Evolutionary conservation across 1,140 invertebrate genomes (phyloP).

Genomic region (Glomeris maerens): DNA sequence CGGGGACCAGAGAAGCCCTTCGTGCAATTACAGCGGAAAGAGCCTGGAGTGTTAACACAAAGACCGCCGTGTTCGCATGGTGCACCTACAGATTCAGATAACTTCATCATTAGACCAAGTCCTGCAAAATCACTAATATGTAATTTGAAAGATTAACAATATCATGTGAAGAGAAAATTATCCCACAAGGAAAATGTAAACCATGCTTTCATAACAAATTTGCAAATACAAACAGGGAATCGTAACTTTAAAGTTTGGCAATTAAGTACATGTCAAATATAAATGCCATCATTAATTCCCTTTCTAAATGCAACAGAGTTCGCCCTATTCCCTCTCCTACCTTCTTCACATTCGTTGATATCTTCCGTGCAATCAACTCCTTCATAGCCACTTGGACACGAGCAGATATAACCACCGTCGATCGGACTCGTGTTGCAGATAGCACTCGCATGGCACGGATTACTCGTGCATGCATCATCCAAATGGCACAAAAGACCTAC

Average conservation of each 20-base stretch:
- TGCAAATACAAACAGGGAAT: background rate
- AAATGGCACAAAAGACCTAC: slow-evolving; percentile 79
- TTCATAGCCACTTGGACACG: slow-evolving; percentile 79
- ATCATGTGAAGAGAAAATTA: too few species aligned
- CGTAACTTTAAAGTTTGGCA: background rate
- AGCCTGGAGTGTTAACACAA: slow-evolving; percentile 88
- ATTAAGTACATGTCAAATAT: too few species aligned
- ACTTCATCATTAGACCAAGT: too few species aligned
- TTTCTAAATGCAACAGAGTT: too few species aligned
- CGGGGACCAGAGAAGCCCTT: slow-evolving; percentile 79
- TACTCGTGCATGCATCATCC: slow-evolving; percentile 91
- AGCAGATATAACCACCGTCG: slow-evolving; percentile 84
- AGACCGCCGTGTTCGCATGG: slow-evolving; percentile 83
- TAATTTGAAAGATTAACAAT: too few species aligned
- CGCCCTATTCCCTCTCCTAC: too few species aligned
- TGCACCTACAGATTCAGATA: slow-evolving; percentile 54
- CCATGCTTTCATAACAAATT: background rate
- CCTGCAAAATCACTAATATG: slow-evolving; percentile 15
- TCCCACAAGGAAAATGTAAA: too few species aligned
- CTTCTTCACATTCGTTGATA: slow-evolving; percentile 88
- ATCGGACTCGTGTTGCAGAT: slow-evolving; percentile 92
- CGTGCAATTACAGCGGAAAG: slow-evolving; percentile 80
- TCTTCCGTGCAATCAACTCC: slow-evolving; percentile 83
- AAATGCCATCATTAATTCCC: too few species aligned
- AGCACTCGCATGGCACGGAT: slow-evolving; percentile 84